Evolutionary conservation across 2,888 invertebrate species (phyloP), one percentile per base, ranked within the genome.

Genomic region (Drosophila macrospina): DNA sequence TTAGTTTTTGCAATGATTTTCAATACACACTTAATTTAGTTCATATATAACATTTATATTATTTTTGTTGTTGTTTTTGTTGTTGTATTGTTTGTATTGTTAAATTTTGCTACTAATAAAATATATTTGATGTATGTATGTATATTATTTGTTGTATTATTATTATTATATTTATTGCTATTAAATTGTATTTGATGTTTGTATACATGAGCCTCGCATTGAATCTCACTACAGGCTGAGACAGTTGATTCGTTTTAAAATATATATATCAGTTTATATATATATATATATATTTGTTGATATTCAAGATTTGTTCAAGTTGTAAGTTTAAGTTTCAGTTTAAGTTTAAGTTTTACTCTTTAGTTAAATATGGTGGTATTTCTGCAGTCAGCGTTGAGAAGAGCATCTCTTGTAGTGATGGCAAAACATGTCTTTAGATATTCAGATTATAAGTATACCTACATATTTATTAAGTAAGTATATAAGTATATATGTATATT

Each of bases 381-480:
- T 89, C 86, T 90, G 90, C 90, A 90, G 90, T 90, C 90, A 90
- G 90, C 89, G 89, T 89, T 90, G 83, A 89, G 90, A 90, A 89
- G 80, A 88, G 85, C 69, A 74, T 86, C 76, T 86, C 89, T 86
- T 77, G 48, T 88, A 79, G 81, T 88, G 87, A 85, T 88, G 89
- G 85, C 88, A 88, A 88, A 80, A 74, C 66, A 75, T 65, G 69
- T 78, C 73, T 37, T 63, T 63, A 61, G 60, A 60, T 63, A 69
- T 51, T 55, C 44, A 24, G 32, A 55, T 44, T 34, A 34, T 36
- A 36, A 45, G 50, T 66, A 71, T 51, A 51, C 32, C 69, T 52
- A 57, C 48, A 71, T 42, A 73, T n/a, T 48, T 34, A 15, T 24
- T 52, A 52, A 20, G 39, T 30, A 28, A 28, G 6, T n/a, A 26